These are phyloP conservation scores for Branchipolynoe longqiensis DNA, from an alignment of 2,888 invertebrate genomes.

Conservation along the genomic window DNA sequence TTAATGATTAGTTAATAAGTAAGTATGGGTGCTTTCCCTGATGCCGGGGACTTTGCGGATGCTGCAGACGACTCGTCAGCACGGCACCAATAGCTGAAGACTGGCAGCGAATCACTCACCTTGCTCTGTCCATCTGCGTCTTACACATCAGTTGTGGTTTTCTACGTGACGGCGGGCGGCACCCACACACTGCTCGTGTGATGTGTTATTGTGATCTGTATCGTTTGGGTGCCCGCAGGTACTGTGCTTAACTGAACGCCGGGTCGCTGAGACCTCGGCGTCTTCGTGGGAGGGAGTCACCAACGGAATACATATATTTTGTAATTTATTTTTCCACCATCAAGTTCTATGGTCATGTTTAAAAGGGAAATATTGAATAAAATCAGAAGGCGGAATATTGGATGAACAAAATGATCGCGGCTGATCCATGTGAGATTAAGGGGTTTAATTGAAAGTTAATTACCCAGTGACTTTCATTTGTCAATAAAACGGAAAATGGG, in stretches of 20 bases:
- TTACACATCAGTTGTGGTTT: neutral
- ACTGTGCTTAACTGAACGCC: neutral
- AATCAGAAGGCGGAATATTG: no score
- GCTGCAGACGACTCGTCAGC: no score
- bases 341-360: neutral
- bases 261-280: neutral
- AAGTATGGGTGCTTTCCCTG: no score
- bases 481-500: no score
- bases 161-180: neutral
- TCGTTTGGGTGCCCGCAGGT: neutral
- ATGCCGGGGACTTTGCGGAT: no score
- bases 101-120: no score
- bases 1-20: no score
- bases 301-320: neutral
- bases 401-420: no score
- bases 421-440: no score
- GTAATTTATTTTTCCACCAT: conserved; percentile 54
- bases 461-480: no score
- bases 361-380: neutral
- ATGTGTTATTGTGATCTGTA: neutral
- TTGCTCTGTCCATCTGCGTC: neutral
- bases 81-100: no score
- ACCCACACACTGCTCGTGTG: neutral
- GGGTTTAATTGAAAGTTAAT: no score
- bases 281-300: neutral